Evolutionary conservation across 2,797 vertebrate species (phyloP).

Genomic region (Odontamblyopus lacepedii): DNA sequence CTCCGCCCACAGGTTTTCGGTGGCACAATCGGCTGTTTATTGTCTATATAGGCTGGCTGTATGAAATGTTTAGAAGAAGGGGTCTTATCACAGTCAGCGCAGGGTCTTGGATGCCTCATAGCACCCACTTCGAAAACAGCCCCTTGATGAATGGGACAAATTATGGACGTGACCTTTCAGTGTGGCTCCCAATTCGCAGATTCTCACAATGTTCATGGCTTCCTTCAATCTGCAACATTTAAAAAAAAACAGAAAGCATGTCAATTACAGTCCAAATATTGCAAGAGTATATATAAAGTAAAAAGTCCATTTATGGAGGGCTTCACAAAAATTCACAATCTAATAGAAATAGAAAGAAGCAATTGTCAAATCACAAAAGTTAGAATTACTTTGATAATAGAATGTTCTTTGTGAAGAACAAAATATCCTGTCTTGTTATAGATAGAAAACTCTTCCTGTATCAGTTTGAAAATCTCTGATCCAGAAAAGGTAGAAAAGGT

Average conservation of each 20-base stretch:
- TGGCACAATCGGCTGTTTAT: not conserved
- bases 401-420: too few species aligned
- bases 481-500: too few species aligned
- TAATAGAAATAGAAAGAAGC: too few species aligned
- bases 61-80: conserved; percentile 17
- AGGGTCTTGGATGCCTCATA: conserved; percentile 40
- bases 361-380: too few species aligned
- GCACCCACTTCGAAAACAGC: conserved; percentile 54
- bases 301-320: not conserved
- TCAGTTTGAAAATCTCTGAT: too few species aligned
- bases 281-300: not conserved
- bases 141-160: conserved; percentile 55
- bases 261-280: not conserved
- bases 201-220: conserved; percentile 38
- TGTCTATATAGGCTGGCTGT: conserved; percentile 2
- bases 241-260: not conserved
- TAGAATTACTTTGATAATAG: too few species aligned
- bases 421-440: too few species aligned
- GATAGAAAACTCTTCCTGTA: too few species aligned
- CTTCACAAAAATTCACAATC: too few species aligned
- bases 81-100: conserved; percentile 52
- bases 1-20: not conserved
- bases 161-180: conserved; percentile 57
- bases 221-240: conserved; percentile 16
- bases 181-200: conserved; percentile 26